Percentiles rank a stretch among this genome's conserved stretches.
These are phyloP conservation scores for Tuberolachnus salignus DNA, from an alignment of 2,888 invertebrate species.

Conservation along the genomic window DNA sequence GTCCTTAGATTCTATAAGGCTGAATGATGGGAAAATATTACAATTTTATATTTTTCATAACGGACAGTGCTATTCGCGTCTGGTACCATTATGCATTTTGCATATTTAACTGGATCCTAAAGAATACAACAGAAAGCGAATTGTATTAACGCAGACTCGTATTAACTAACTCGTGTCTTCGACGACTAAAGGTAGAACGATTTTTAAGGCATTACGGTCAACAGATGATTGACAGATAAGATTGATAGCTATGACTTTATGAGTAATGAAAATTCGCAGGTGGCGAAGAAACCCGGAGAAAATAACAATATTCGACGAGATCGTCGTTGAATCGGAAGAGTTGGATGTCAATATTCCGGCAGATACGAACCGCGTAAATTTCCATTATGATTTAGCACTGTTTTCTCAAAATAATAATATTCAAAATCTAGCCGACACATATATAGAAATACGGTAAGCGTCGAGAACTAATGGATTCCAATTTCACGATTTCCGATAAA, in stretches of 20 bases:
- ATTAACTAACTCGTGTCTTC: too few relatives aligned
- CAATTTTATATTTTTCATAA: too few relatives aligned
- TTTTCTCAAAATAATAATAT: background rate
- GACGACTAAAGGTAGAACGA: background rate
- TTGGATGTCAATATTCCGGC: background rate
- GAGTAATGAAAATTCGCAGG: constrained; percentile 1
- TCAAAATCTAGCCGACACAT: background rate
- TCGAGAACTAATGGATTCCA: too few relatives aligned
- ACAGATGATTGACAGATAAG: background rate
- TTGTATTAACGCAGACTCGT: too few relatives aligned
- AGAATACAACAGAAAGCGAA: too few relatives aligned
- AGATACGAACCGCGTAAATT: background rate
- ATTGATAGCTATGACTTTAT: background rate
- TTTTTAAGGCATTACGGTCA: background rate
- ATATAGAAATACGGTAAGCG: too few relatives aligned
- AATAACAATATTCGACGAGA: background rate
- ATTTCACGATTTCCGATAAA: too few relatives aligned
- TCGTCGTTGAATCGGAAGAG: background rate
- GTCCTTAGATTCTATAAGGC: too few relatives aligned
- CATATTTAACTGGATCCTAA: too few relatives aligned
- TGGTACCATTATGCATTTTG: too few relatives aligned
- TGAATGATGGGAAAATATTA: too few relatives aligned
- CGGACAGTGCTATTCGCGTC: too few relatives aligned
- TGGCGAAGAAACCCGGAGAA: background rate
- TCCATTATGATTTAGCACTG: background rate